Evolutionary conservation across 2,888 invertebrate genomes (phyloP).

Genomic region (Dasysyrphus albostriatus): DNA sequence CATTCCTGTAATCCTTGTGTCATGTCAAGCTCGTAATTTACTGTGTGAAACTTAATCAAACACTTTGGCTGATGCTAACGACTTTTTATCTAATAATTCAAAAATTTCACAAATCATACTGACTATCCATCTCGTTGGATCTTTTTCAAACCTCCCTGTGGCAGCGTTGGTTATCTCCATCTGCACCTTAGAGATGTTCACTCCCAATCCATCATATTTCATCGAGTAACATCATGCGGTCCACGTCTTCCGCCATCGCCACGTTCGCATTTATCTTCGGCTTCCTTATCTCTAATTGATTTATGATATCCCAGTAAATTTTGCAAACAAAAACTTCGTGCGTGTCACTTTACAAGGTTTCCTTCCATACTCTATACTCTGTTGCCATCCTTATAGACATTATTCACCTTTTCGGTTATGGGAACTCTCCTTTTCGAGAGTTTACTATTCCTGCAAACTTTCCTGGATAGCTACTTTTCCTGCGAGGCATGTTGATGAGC

Average conservation of each 20-base stretch:
- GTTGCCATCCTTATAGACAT: slow-evolving; percentile 42
- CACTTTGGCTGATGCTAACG: slow-evolving; percentile 22
- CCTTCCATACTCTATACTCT: slow-evolving; percentile 23
- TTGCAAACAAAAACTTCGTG: slow-evolving; percentile 57
- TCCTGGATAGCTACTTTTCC: slow-evolving; percentile 15
- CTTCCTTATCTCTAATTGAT: slow-evolving; percentile 73
- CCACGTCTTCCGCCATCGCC: slow-evolving; percentile 51
- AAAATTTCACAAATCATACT: slow-evolving; percentile 32
- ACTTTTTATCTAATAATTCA: slow-evolving; percentile 33
- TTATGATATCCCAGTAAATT: slow-evolving; percentile 68
- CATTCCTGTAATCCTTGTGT: background rate
- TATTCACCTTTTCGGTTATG: slow-evolving; percentile 54
- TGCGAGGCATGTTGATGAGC: slow-evolving; percentile 50
- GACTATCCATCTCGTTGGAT: slow-evolving; percentile 27
- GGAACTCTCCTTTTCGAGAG: slow-evolving; percentile 6
- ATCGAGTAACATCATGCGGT: slow-evolving; percentile 49
- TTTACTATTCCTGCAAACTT: slow-evolving; percentile 22
- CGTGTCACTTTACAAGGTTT: slow-evolving; percentile 66
- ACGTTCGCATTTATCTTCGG: slow-evolving; percentile 64
- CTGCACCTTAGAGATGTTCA: slow-evolving; percentile 41
- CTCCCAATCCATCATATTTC: slow-evolving; percentile 56
- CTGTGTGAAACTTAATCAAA: slow-evolving; percentile 30
- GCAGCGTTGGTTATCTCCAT: slow-evolving; percentile 15
- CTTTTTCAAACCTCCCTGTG: background rate
- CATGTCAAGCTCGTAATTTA: slow-evolving; percentile 12